These are phyloP conservation scores for Vulpes vulpes DNA, from an alignment of 2,113 vertebrate species.

Conservation along the genomic window DNA sequence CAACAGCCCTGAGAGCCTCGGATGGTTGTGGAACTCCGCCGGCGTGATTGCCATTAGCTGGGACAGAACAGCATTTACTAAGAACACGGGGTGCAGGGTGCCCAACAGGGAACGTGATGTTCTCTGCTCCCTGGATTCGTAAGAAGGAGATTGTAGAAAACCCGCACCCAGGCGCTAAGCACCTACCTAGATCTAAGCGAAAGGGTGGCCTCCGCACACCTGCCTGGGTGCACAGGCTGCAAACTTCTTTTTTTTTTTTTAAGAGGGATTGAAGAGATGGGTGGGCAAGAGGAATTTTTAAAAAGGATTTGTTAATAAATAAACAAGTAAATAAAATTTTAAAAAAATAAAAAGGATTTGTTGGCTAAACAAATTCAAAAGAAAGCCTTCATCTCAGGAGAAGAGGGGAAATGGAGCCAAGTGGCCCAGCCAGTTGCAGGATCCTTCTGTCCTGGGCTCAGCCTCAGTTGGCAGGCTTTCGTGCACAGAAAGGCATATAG, in stretches of 20 bases:
- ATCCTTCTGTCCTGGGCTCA: background rate
- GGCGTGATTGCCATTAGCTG: background rate
- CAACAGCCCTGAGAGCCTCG: background rate
- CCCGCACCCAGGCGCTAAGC: background rate
- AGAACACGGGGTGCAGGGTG: background rate
- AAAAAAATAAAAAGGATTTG: background rate
- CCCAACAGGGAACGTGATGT: background rate
- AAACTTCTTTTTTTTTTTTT: background rate
- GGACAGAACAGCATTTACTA: slow-evolving; percentile 23
- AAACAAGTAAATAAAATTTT: background rate
- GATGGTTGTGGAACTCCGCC: slow-evolving; percentile 9
- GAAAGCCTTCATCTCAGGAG: background rate
- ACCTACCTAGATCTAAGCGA: background rate
- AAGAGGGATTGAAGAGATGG: background rate
- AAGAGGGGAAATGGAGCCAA: background rate
- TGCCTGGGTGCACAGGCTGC: background rate
- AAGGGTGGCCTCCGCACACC: background rate
- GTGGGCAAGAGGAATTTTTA: background rate
- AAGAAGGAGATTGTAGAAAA: slow-evolving; percentile 41
- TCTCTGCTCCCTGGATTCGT: background rate
- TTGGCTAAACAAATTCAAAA: slow-evolving; percentile 45
- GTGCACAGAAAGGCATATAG: background rate
- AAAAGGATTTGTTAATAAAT: background rate
- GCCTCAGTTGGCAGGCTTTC: background rate
- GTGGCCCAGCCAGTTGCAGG: background rate